Evolutionary conservation across 2,888 invertebrate genomes (phyloP).

Genomic region (Geotrupes spiniger): DNA sequence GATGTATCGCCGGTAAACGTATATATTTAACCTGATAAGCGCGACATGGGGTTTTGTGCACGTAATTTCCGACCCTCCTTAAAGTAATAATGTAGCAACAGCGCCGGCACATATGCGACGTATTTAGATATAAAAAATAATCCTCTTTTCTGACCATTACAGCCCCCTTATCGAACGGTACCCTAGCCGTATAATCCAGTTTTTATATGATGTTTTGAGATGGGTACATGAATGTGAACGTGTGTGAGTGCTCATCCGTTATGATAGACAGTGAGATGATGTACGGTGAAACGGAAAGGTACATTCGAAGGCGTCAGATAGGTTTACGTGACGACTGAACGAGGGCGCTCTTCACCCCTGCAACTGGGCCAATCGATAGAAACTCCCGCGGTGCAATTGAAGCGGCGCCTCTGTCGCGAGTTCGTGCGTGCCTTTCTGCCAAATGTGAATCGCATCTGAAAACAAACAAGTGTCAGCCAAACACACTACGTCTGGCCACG

Average conservation of each 20-base stretch:
- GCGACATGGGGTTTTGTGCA: constrained; percentile 8
- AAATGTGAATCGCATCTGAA: constrained; percentile 32
- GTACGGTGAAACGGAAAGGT: constrained; percentile 27
- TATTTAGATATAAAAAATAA: constrained; percentile 47
- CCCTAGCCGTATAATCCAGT: constrained; percentile 22
- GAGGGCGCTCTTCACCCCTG: constrained; percentile 49
- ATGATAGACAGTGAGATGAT: constrained; percentile 26
- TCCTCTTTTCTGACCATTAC: constrained; percentile 47
- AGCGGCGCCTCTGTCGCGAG: constrained; percentile 47
- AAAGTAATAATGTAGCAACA: constrained; percentile 35
- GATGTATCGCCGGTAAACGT: constrained; percentile 24
- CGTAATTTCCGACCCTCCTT: constrained; percentile 2
- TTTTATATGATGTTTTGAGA: constrained; percentile 27
- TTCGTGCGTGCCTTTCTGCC: constrained; percentile 52
- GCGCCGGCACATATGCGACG: constrained; percentile 41
- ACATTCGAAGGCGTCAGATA: constrained; percentile 31
- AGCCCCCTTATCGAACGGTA: constrained; percentile 36
- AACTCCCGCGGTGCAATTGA: constrained; percentile 43
- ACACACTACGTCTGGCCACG: constrained; percentile 22
- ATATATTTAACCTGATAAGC: constrained; percentile 32
- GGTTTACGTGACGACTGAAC: constrained; percentile 41
- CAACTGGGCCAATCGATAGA: constrained; percentile 67
- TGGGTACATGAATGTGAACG: constrained; percentile 18
- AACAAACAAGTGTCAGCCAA: constrained; percentile 39
- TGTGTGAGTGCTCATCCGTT: constrained; percentile 16